These are phyloP conservation scores for Rhyacophila brunnea DNA, from an alignment of 1,140 invertebrate genomes.

Conservation along the genomic window DNA sequence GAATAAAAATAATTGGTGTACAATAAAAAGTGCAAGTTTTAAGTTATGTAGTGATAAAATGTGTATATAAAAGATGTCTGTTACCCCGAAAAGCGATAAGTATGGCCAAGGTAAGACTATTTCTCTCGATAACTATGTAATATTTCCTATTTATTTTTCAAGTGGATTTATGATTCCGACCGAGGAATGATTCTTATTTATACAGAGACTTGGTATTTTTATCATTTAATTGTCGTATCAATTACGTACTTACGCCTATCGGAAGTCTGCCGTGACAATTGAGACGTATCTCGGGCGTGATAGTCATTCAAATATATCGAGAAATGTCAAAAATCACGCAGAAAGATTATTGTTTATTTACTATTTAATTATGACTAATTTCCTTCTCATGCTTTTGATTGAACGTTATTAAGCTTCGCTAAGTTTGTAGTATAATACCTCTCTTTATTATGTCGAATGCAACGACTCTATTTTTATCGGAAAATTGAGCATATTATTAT, in stretches of 20 bases:
- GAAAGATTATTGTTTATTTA: too few relatives aligned
- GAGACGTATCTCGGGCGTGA: background rate
- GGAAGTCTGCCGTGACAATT: constrained; percentile 1
- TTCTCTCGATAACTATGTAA: constrained; percentile 1
- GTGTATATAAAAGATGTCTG: constrained; percentile 13
- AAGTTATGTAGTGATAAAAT: constrained; percentile 19
- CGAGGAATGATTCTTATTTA: constrained; percentile 13
- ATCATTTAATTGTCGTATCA: constrained; percentile 15
- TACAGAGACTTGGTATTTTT: constrained; percentile 13
- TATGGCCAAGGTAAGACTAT: constrained; percentile 10
- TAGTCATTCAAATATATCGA: background rate
- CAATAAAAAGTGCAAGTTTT: constrained; percentile 16
- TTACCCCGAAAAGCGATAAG: constrained; percentile 17
- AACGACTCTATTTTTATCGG: too few relatives aligned
- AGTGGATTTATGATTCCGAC: constrained; percentile 2
- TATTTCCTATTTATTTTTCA: constrained; percentile 16
- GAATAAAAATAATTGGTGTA: constrained; percentile 15
- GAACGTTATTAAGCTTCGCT: too few relatives aligned
- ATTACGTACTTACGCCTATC: constrained; percentile 6
- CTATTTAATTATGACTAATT: too few relatives aligned
- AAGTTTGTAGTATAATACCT: too few relatives aligned
- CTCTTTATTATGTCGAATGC: too few relatives aligned
- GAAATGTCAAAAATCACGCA: constrained; percentile 15
- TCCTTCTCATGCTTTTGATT: too few relatives aligned
- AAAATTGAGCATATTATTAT: too few relatives aligned